Evolutionary conservation across 2,888 invertebrate genomes (phyloP).

Genomic region (Lepidocyrtoides sp.): DNA sequence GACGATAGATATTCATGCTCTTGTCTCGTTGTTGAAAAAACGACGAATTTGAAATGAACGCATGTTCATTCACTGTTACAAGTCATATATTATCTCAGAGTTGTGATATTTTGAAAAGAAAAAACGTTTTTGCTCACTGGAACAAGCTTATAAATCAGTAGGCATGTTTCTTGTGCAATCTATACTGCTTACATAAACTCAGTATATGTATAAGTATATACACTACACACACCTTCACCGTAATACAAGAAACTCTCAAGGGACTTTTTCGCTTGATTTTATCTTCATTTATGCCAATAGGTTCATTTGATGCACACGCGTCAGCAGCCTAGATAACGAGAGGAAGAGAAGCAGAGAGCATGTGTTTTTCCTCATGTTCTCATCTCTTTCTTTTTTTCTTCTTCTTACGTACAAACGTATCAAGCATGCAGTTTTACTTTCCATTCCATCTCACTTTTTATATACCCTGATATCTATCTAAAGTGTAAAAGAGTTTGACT

Average conservation of each 20-base stretch:
- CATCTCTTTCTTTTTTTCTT: neutral
- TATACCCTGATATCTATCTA: constrained; percentile 66
- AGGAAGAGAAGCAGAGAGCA: neutral
- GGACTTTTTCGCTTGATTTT: constrained; percentile 74
- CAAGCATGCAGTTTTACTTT: constrained; percentile 36
- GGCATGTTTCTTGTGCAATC: neutral
- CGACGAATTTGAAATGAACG: neutral
- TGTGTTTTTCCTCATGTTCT: neutral
- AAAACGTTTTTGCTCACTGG: neutral
- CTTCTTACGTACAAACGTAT: neutral
- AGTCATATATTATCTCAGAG: neutral
- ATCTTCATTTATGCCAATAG: constrained; percentile 78
- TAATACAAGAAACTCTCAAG: constrained; percentile 51
- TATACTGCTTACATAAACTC: neutral
- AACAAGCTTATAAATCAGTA: neutral
- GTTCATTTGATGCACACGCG: constrained; percentile 76
- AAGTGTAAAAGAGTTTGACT: constrained; percentile 64
- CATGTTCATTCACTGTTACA: constrained; percentile 26
- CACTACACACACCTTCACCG: neutral
- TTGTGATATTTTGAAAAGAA: constrained; percentile 18
- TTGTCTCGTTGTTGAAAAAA: neutral
- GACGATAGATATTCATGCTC: too few relatives aligned
- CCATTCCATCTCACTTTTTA: constrained; percentile 61
- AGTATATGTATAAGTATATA: neutral
- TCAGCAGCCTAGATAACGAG: constrained; percentile 3